Base-by-base conservation (phyloP, 2,888 invertebrate genomes). In the Polydrusus pterygomalis region DNA sequence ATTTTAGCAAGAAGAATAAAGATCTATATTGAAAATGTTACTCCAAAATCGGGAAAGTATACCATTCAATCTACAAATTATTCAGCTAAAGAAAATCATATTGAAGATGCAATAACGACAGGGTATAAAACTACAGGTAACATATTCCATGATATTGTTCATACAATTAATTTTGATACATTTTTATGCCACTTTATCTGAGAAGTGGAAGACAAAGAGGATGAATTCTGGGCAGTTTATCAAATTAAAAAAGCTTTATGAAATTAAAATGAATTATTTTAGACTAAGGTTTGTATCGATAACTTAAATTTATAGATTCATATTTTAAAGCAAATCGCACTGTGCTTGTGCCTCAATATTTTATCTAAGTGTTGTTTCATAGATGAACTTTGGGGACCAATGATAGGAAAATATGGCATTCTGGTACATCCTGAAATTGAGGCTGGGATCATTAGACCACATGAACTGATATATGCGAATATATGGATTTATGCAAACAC, bases 401-500 rank as follows among this genome's bases (percentile, higher is more conserved):
- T 83, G 17, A 80, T 86, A 17, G 77, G 77, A 7, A 78, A 84
- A 2, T 78, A 82, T 38, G 88, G 88, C 10, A 82, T 89, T n/a
- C 77, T 85, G 9, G 80, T 89, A 13, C 83, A 84, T 43, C 77
- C 84, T 0, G 82, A 84, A 40, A 82, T 82, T 0, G 72, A 75
- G n/a, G 77, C 74, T 11, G 83, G 84, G 2, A 45, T 76, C 9
- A 63, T 89, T 7, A 78, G 79, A 7, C 77, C 81, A 1, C 80
- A 81, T 56, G 84, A 84, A 75, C 80, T 80, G 0, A 71, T 83
- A 8, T 79, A 82, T 15, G 78, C 88, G 15, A 83, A 86, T 62
- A 78, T 89, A 38, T 86, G 84, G 80, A 85, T 87, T n/a, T 88
- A 86, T 51, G 87, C 88, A 0, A 88, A 86, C 65, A 88, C 89